Base-by-base conservation (phyloP, 2,888 invertebrate genomes). In the Cephus sareptanus region DNA sequence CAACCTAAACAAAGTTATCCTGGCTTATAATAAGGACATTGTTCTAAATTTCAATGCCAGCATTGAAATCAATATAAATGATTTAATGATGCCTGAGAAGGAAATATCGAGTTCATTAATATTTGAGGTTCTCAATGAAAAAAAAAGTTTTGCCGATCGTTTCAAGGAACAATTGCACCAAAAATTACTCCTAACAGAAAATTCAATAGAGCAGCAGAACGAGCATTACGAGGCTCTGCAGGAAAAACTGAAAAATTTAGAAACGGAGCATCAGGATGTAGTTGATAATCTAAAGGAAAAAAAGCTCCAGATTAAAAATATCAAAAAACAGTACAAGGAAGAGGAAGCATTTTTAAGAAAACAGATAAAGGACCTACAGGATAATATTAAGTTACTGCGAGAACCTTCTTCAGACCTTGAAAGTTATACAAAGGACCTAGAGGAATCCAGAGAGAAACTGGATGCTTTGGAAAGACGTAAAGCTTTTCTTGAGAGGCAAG, bases 21-120 rank as follows among this genome's bases (percentile, higher is more conserved):
- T 89, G 30, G 84, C 84, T 6, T 90, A 89, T 56, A 91, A 91
- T 76, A 87, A 88, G 74, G 85, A 88, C 35, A 84, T 91, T 75
- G 83, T 89, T 37, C 81, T 87, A 83, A 82, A 85, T 79, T 74
- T 86, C 15, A 82, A 76, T 30, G 77, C 79, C 31, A 82, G 84
- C 35, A 75, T 80, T 30, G 83, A 76, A 6, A 74, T 83, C 1
- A 80, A 88, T 81, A 40, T 87, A 23, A 81, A 88, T 70, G 83
- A 88, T 34, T 79, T 89, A 4, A 85, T 85, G 73, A 83, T 90
- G 77, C 90, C 90, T 11, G 88, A 89, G 71, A 85, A 79, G 31
- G 85, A 84, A 75, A 78, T 88, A 31, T 77, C 83, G 11, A 77
- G 83, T 76, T 70, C 83, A 4, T 78, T 87, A 70, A 83, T 85